Evolutionary conservation across 2,797 vertebrate species (phyloP), one percentile per base, ranked within the genome.

Genomic region (Oreortyx pictus): DNA sequence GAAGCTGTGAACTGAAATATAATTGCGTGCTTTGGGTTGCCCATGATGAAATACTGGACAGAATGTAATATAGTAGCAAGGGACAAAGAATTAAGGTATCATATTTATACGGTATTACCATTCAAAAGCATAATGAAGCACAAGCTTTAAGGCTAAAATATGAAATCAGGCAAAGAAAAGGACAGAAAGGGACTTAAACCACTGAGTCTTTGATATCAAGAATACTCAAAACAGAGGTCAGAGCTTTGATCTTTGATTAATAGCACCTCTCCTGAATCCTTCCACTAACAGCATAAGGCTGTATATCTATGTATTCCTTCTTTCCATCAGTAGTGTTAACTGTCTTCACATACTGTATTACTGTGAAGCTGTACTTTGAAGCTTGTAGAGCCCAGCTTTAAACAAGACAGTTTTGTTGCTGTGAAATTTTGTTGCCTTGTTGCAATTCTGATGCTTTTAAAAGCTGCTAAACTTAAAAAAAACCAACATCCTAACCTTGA

Each of bases 131-230:
- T 93, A 93, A 96, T 70, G 92, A 97, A 96, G 96, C 96, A 97
- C 95, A 88, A 92, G 97, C 96, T 96, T 97, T 96, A 97, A 97
- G 97, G 96, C 91, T 82, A 93, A 96, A 97, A 96, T 73, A 91
- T 90, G 75, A 97, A 96, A 92, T 92, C 80, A 94, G 85, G 89
- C 80, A 93, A 95, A 95, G 65, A 86, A 83, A 97, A 37, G 23
- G n/a, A 72, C 52, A 82, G 75, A 67, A 84, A 95, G 61, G 96
- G 87, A 72, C 89, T 93, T 92, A 95, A 96, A 96, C 79, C 79
- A 92, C 68, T 77, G 73, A 94, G 68, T 90, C 93, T 94, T 94
- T 64, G 52, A 12, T 56, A 94, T 49, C 47, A 49, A 49, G 47
- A 49, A 25, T 35, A 90, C 88, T 91, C 89, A 96, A 27, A 74